Conservation (phyloP, 2,113 vertebrate genomes). For the Microtus oregoni region DNA sequence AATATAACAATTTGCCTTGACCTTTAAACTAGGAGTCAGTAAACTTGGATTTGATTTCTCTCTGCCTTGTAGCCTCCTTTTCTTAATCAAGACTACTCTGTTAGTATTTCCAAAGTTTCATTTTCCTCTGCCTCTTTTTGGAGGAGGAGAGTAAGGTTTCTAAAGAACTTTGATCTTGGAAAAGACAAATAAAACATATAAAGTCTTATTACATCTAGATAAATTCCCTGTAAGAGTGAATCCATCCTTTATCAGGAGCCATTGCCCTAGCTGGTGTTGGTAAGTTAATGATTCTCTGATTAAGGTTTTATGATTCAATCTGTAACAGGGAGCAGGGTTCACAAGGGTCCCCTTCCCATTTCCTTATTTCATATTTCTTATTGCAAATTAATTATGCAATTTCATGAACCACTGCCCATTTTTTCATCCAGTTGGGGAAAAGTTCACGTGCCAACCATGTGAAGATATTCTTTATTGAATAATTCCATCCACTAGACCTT, state of each 20-base stretch:
- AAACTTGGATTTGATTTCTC: slow-evolving; percentile 38
- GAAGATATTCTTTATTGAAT: slow-evolving; percentile 67
- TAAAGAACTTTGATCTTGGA: slow-evolving; percentile 23
- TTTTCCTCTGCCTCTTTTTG: slow-evolving; percentile 18
- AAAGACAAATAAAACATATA: slow-evolving; percentile 68
- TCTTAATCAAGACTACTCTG: neutral
- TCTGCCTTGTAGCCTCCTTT: neutral
- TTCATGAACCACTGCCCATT: slow-evolving; percentile 57
- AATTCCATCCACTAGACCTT: slow-evolving; percentile 43
- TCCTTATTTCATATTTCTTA: slow-evolving; percentile 76
- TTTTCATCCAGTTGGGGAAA: slow-evolving; percentile 32
- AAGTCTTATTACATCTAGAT: slow-evolving; percentile 60
- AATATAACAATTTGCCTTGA: slow-evolving; percentile 41
- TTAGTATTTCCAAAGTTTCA: slow-evolving; percentile 30
- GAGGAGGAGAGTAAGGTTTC: neutral
- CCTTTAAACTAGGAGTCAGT: slow-evolving; percentile 6
- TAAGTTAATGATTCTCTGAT: slow-evolving; percentile 65
- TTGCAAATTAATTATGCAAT: slow-evolving; percentile 74
- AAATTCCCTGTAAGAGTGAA: slow-evolving; percentile 23
- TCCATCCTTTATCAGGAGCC: neutral
- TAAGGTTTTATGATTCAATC: slow-evolving; percentile 77
- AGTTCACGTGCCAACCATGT: neutral
- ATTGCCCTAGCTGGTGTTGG: slow-evolving; percentile 38
- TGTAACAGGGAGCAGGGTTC: slow-evolving; percentile 72
- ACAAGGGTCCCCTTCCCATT: slow-evolving; percentile 67